Conservation (phyloP, 2,888 invertebrate species). For the Oxytorus armatus region DNA sequence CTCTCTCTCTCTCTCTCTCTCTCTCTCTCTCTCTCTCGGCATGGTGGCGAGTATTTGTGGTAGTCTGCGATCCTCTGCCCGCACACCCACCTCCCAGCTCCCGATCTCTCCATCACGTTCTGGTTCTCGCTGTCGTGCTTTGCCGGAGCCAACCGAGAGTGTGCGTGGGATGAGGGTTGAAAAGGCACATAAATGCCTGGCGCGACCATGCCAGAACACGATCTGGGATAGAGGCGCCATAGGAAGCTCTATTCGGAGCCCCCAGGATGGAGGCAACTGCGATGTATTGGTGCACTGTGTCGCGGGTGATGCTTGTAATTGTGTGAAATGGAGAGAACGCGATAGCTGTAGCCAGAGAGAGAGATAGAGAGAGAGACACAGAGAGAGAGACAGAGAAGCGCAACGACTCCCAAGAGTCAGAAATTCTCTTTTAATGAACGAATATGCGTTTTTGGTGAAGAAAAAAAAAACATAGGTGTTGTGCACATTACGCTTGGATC, state of each 20-base stretch:
- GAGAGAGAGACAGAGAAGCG: slow-evolving; percentile 50
- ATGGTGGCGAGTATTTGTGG: slow-evolving; percentile 66
- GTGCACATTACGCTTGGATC: slow-evolving; percentile 46
- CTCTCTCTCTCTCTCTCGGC: slow-evolving; percentile 52
- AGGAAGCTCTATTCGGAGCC: background rate
- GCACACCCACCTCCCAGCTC: too few relatives aligned
- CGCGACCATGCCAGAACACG: slow-evolving; percentile 67
- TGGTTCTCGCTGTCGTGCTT: slow-evolving; percentile 61
- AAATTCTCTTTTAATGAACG: background rate
- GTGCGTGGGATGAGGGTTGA: background rate
- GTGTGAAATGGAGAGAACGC: slow-evolving; percentile 58
- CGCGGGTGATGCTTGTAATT: slow-evolving; percentile 44
- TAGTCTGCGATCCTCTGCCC: slow-evolving; percentile 58
- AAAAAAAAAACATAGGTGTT: slow-evolving; percentile 19
- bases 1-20: too few relatives aligned
- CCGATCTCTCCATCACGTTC: slow-evolving; percentile 55
- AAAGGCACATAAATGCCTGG: slow-evolving; percentile 63
- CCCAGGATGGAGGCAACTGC: slow-evolving; percentile 40
- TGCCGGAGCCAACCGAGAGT: slow-evolving; percentile 45
- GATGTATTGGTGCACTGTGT: slow-evolving; percentile 43
- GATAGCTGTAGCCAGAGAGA: slow-evolving; percentile 21
- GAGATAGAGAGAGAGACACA: slow-evolving; percentile 59
- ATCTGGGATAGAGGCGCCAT: slow-evolving; percentile 53
- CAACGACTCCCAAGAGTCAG: background rate
- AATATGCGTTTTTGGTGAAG: background rate